A percentile compares a stretch with the other conserved stretches of the same genome.
Evolutionary conservation across 1,140 invertebrate species (phyloP).

Genomic region (Philaenus spumarius): DNA sequence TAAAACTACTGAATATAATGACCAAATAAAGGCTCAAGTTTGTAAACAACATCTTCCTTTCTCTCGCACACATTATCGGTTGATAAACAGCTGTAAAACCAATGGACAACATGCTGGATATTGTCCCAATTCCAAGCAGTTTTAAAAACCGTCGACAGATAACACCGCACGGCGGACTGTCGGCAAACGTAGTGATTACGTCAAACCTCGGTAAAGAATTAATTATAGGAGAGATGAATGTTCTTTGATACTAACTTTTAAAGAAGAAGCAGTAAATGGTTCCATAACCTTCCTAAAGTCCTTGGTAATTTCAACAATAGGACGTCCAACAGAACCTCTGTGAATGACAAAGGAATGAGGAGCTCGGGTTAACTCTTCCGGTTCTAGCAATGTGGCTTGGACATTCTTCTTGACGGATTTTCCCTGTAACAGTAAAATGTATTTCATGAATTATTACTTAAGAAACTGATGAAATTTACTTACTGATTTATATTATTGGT

Average conservation of each 20-base stretch:
- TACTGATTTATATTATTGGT: no score
- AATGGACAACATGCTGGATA: no score
- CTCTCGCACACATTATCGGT: no score
- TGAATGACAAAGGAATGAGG: slow-evolving; percentile 97
- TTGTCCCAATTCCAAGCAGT: no score
- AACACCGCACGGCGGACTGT: no score
- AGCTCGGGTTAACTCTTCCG: slow-evolving; percentile 38
- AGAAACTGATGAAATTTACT: no score
- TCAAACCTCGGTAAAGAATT: neutral
- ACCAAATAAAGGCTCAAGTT: no score
- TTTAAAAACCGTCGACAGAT: neutral
- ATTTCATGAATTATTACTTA: no score
- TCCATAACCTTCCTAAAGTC: slow-evolving; percentile 95
- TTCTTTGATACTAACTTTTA: slow-evolving; percentile 45
- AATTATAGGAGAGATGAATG: neutral
- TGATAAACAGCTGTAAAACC: no score
- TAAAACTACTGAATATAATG: no score
- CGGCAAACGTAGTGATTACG: no score
- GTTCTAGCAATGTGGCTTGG: slow-evolving; percentile 23
- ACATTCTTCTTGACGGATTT: slow-evolving; percentile 17
- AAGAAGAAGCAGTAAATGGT: slow-evolving; percentile 81
- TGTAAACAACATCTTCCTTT: no score
- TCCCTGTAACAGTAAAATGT: slow-evolving; percentile 22
- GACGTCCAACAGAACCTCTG: slow-evolving; percentile 77
- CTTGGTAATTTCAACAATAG: slow-evolving; percentile 70